Percentiles rank a stretch among this genome's conserved stretches.
phyloP scores from a whole-genome alignment of 2,888 invertebrate species.

The Ormyrus pomaceus region DNA sequence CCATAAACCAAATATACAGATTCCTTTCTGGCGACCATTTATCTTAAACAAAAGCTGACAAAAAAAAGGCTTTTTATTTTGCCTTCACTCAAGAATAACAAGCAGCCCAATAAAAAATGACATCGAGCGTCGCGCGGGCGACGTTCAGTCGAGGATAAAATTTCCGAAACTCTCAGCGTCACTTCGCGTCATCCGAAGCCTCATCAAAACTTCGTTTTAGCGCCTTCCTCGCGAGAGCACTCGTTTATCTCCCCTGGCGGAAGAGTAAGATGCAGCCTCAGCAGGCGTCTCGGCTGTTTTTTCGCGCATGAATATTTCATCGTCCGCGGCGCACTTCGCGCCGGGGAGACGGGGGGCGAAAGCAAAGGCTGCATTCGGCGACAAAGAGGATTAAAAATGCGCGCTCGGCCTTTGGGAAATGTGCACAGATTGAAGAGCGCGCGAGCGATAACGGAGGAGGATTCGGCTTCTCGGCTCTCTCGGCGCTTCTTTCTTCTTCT shows the following conservation, averaged over 20 bases:
- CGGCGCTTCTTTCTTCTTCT: neutral
- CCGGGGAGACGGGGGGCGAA: neutral
- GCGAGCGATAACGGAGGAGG: neutral
- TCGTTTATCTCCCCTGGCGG: neutral
- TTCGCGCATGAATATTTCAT: conserved; percentile 34
- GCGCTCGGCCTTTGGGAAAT: neutral
- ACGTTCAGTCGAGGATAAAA: neutral
- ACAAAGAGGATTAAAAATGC: conserved; percentile 38
- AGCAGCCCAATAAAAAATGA: no score
- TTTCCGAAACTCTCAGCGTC: neutral
- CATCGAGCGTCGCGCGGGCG: neutral
- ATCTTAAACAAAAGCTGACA: no score
- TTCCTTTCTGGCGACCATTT: no score
- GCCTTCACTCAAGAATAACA: no score
- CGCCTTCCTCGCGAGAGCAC: neutral
- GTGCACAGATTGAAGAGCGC: neutral
- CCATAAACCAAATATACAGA: no score
- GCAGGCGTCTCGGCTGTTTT: neutral
- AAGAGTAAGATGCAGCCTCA: neutral
- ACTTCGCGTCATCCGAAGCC: neutral
- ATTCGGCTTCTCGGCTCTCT: neutral
- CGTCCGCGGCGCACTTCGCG: neutral
- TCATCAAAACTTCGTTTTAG: neutral
- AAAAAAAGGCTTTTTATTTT: no score
- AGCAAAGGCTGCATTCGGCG: neutral